A percentile compares a stretch with the other conserved stretches of the same genome.
Conservation (phyloP, 2,113 vertebrate genomes). For the Sinocyclocheilus anshuiensis region DNA sequence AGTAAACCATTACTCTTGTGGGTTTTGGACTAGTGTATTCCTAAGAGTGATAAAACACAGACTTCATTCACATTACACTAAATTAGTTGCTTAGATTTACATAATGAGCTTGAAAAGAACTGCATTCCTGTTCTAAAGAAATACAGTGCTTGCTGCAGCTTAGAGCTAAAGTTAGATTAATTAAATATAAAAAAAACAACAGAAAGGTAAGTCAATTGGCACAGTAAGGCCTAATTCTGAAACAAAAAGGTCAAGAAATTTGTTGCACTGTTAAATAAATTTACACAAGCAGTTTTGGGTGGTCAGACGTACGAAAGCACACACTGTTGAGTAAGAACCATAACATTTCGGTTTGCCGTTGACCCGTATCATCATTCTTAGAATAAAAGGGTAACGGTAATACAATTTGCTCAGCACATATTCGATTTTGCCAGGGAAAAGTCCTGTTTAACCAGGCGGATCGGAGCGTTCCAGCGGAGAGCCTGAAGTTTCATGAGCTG, state of each 20-base stretch:
- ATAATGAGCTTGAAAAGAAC: not conserved
- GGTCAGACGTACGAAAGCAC: not conserved
- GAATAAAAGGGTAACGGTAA: conserved; percentile 8
- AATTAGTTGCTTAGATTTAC: conserved; percentile 28
- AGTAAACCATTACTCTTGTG: not conserved
- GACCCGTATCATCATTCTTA: not conserved
- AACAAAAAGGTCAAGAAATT: not conserved
- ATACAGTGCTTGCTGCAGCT: conserved; percentile 8
- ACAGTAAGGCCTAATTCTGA: not conserved
- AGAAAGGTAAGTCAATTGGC: not conserved
- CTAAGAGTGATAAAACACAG: not conserved
- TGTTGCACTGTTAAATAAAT: not conserved
- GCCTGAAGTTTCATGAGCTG: conserved; percentile 38
- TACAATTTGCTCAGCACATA: conserved; percentile 18
- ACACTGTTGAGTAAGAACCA: not conserved
- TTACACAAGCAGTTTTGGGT: too few species aligned
- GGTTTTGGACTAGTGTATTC: not conserved
- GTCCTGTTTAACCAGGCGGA: conserved; percentile 28
- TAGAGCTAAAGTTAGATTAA: not conserved
- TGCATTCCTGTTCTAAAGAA: conserved; percentile 6
- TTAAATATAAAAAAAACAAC: not conserved
- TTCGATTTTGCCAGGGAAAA: conserved; percentile 31
- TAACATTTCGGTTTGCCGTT: not conserved
- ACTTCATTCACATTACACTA: conserved; percentile 25
- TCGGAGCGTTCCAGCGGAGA: conserved; percentile 5